A percentile compares a stretch with the other conserved stretches of the same genome.
These are phyloP conservation scores for Conus canariensis DNA, from an alignment of 2,888 invertebrate genomes.

Conservation along the genomic window DNA sequence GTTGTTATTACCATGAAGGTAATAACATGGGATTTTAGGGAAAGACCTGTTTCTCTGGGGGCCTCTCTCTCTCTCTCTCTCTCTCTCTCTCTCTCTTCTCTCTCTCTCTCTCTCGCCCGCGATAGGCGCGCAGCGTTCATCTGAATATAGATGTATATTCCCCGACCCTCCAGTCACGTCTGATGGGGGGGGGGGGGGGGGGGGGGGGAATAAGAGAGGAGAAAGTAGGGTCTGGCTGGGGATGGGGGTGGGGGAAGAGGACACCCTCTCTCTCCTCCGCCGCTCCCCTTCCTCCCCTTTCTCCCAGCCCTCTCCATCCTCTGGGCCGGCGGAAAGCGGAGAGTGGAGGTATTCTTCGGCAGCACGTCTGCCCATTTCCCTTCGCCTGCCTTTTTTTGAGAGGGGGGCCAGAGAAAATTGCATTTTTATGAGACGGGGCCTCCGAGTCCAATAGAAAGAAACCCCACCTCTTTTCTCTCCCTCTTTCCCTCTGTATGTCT, in stretches of 20 bases:
- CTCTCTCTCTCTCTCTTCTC: too few relatives aligned
- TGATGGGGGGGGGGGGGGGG: neutral
- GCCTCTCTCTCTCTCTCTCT: too few relatives aligned
- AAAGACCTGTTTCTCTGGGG: too few relatives aligned
- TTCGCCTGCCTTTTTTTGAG: neutral
- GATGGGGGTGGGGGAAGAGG: too few relatives aligned
- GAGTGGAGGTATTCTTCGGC: neutral
- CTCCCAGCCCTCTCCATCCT: too few relatives aligned
- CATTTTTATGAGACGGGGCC: constrained; percentile 49
- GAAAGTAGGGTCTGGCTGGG: too few relatives aligned
- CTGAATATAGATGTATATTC: neutral
- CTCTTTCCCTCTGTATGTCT: constrained; percentile 4
- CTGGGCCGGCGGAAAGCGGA: neutral
- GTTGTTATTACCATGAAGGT: too few relatives aligned
- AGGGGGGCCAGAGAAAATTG: constrained; percentile 45
- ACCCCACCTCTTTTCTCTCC: neutral
- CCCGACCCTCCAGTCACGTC: neutral
- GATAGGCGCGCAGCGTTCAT: neutral
- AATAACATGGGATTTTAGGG: too few relatives aligned
- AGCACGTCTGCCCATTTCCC: constrained; percentile 5
- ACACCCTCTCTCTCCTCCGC: too few relatives aligned
- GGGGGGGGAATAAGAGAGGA: too few relatives aligned
- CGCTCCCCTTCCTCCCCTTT: too few relatives aligned
- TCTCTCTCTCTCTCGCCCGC: too few relatives aligned
- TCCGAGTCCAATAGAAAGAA: constrained; percentile 25